A percentile compares a stretch with the other conserved stretches of the same genome.
Conservation (phyloP, 2,113 vertebrate species). For the Atherinomorus stipes region DNA sequence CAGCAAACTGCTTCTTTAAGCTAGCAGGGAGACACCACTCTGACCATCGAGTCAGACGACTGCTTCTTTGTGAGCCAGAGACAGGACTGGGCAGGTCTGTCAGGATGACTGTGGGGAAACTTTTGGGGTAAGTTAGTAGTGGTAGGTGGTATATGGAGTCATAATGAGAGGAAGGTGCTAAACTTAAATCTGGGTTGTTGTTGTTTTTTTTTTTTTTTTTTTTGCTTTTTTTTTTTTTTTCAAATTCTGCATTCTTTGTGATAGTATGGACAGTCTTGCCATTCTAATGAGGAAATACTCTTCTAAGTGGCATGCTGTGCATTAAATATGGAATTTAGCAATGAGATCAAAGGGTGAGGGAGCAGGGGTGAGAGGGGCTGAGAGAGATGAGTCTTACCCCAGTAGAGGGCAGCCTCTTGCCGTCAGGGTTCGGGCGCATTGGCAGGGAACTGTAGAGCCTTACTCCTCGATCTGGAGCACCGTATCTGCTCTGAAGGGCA, state of each 20-base stretch:
- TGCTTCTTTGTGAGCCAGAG: conserved; percentile 20
- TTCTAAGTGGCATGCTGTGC: neutral
- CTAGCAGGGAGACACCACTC: conserved; percentile 27
- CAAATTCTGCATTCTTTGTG: neutral
- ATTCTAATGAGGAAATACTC: neutral
- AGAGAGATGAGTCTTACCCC: conserved; percentile 79
- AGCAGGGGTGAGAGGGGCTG: conserved; percentile 6
- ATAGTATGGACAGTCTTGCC: neutral
- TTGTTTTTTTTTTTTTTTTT: no score
- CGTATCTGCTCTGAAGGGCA: conserved; percentile 82
- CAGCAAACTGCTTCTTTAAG: conserved; percentile 18
- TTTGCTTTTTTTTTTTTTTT: neutral
- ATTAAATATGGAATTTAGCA: conserved; percentile 13
- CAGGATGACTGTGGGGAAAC: neutral
- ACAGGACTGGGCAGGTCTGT: conserved; percentile 9
- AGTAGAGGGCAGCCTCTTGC: conserved; percentile 87
- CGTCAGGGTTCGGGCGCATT: conserved; percentile 85
- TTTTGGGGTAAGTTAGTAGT: neutral
- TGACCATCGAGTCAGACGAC: conserved; percentile 47
- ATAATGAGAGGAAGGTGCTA: neutral
- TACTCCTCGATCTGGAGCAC: conserved; percentile 81
- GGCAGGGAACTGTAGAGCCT: conserved; percentile 85
- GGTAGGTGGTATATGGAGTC: neutral
- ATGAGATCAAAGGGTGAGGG: conserved; percentile 23
- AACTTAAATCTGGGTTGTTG: neutral